Percentiles rank a stretch among this genome's conserved stretches.
phyloP scores from a whole-genome alignment of 2,113 vertebrate species.

The Chlorodrepanis virens region DNA sequence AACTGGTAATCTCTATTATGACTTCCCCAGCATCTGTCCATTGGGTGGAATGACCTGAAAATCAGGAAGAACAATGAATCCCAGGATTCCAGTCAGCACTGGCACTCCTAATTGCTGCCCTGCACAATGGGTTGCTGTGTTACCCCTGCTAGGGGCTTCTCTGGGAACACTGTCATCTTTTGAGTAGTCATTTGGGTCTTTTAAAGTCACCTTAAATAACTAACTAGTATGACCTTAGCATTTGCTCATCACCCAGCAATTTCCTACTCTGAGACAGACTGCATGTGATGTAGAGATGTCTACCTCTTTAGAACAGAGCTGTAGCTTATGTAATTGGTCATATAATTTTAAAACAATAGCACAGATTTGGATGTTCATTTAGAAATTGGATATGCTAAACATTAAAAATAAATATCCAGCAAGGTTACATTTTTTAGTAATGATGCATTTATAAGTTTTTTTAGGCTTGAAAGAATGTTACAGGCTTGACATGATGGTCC shows the following conservation, averaged over 20 bases:
- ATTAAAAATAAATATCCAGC: not conserved
- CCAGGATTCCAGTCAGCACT: not conserved
- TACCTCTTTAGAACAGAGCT: not conserved
- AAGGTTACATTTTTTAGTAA: not conserved
- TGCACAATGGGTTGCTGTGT: conserved; percentile 39
- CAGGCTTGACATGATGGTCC: not conserved
- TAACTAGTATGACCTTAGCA: not conserved
- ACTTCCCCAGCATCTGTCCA: conserved; percentile 24
- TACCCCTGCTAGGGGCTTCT: not conserved
- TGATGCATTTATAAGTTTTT: not conserved
- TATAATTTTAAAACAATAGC: not conserved
- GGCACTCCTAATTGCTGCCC: conserved; percentile 34
- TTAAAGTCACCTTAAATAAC: conserved; percentile 42
- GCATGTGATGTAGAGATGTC: not conserved
- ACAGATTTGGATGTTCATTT: not conserved
- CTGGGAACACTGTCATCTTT: conserved; percentile 32
- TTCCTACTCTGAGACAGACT: not conserved
- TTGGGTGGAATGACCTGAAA: conserved; percentile 59
- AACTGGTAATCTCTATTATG: conserved; percentile 23
- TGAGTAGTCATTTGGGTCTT: not conserved
- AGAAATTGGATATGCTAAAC: not conserved
- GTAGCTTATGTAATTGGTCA: not conserved
- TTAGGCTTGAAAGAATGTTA: not conserved
- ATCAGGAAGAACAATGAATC: conserved; percentile 14
- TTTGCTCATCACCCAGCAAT: not conserved